Evolutionary conservation across 2,113 vertebrate genomes (phyloP), one percentile per base, ranked within the genome.

Genomic region (Marmota monax): DNA sequence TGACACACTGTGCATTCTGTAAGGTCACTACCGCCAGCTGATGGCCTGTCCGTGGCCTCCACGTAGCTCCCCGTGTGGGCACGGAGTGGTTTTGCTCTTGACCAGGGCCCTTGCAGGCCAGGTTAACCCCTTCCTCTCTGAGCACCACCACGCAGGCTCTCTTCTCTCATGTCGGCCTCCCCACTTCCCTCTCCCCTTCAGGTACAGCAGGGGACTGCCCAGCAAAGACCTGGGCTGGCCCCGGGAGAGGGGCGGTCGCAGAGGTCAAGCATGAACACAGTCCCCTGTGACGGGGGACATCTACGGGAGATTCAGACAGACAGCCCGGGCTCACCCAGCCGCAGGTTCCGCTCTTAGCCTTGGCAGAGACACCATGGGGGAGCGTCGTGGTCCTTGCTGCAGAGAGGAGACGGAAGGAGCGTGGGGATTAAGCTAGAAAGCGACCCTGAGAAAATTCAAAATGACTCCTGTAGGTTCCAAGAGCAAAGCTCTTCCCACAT

Each of bases 281-380:
- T 22, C 27, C 45, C n/a, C 2, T 1, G 23, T 14, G 34, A 34
- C 23, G 18, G 22, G 51, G 27, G 76, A 11, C 69, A 7, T 4
- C 14, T 0, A 1, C 0, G 42, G 13, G 0, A 7, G 32, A 16
- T 22, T 42, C 27, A 4, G 37, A 42, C 32, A 17, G 80, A n/a
- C 27, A 7, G 4, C 1, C 67, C 14, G n/a, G 22, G 13, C 56
- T 10, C 37, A 2, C n/a, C 56, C 2, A 0, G 27, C 63, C 2
- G 45, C 5, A 45, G 65, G 42, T 18, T 39, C 25, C 22, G 1
- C 56, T 51, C 56, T 32, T 12, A 37, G n/a, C 23, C 70, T n/a
- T 72, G 17, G 25, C 20, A 18, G 0, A 4, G 16, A 34, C 53
- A 17, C 45, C 65, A 34, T 11, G 4, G 58, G 77, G 9, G 13